phyloP scores from a whole-genome alignment of 2,888 invertebrate genomes.

The Coleophora flavipennella region DNA sequence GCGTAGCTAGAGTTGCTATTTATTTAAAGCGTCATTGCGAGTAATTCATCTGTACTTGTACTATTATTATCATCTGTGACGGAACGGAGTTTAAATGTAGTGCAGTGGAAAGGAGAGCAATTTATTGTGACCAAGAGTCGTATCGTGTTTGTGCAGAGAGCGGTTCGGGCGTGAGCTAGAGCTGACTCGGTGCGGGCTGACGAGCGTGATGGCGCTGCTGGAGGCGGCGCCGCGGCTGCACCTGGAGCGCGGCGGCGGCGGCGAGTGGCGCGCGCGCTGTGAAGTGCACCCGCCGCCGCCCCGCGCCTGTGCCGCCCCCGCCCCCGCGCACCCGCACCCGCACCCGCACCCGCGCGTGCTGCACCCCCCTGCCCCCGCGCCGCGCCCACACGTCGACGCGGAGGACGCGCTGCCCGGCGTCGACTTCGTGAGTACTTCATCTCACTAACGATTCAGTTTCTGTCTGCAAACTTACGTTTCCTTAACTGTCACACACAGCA shows the following conservation, averaged over 20 bases:
- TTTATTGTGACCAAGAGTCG: no score
- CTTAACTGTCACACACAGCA: no score
- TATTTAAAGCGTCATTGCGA: no score
- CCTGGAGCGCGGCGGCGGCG: conserved; percentile 28
- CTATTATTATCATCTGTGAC: no score
- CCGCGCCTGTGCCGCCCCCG: conserved; percentile 9
- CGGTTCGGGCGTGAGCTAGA: conserved; percentile 42
- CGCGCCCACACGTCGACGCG: conserved; percentile 10
- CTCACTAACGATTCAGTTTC: no score
- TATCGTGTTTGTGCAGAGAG: conserved; percentile 25
- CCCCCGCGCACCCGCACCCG: conserved; percentile 6
- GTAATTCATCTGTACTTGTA: no score
- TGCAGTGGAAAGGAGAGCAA: no score
- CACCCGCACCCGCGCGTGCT: neutral
- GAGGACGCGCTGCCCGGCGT: conserved; percentile 49
- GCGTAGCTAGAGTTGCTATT: no score
- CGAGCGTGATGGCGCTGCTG: conserved; percentile 37
- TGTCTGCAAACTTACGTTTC: no score
- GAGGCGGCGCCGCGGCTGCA: conserved; percentile 18
- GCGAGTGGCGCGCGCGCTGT: conserved; percentile 10
- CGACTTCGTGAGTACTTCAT: conserved; percentile 37
- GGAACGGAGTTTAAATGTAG: no score
- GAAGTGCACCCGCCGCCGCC: conserved; percentile 10
- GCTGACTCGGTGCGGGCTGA: conserved; percentile 39
- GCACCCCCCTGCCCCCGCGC: conserved; percentile 6